Evolutionary conservation across 2,797 vertebrate genomes (phyloP).

Genomic region (Odontamblyopus rebecca): DNA sequence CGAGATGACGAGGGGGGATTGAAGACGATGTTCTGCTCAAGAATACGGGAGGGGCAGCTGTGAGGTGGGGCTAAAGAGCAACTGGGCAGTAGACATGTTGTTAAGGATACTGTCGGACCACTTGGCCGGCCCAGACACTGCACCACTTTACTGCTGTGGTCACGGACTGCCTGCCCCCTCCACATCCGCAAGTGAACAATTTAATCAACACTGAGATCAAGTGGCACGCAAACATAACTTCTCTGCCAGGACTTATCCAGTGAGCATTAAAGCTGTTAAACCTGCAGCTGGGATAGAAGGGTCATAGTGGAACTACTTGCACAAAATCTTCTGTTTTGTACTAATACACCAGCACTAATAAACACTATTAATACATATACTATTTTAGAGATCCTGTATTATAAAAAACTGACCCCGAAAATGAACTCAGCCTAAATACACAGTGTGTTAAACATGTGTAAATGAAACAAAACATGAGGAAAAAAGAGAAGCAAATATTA

Average conservation of each 20-base stretch:
- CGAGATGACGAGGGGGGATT: conserved; percentile 60
- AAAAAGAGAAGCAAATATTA: too few species aligned
- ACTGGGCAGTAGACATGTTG: neutral
- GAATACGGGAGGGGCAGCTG: conserved; percentile 19
- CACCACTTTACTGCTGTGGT: conserved; percentile 65
- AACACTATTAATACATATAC: neutral
- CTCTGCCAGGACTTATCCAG: conserved; percentile 13
- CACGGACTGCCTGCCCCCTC: conserved; percentile 34
- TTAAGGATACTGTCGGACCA: conserved; percentile 70
- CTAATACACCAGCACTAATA: neutral
- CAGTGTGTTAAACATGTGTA: too few species aligned
- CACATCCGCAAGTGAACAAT: conserved; percentile 66
- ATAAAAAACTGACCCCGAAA: too few species aligned
- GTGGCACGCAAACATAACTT: conserved; percentile 48
- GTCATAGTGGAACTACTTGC: too few species aligned
- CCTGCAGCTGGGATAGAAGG: neutral
- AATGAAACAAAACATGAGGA: too few species aligned
- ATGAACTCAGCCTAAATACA: too few species aligned
- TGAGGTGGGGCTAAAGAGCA: conserved; percentile 2
- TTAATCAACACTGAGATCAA: conserved; percentile 66
- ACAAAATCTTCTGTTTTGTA: too few species aligned
- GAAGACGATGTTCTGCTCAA: conserved; percentile 31
- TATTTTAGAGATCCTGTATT: too few species aligned
- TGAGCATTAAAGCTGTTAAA: conserved; percentile 1
- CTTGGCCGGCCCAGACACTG: conserved; percentile 79